Evolutionary conservation across 2,113 vertebrate species (phyloP).

Genomic region (Prinia subflava): DNA sequence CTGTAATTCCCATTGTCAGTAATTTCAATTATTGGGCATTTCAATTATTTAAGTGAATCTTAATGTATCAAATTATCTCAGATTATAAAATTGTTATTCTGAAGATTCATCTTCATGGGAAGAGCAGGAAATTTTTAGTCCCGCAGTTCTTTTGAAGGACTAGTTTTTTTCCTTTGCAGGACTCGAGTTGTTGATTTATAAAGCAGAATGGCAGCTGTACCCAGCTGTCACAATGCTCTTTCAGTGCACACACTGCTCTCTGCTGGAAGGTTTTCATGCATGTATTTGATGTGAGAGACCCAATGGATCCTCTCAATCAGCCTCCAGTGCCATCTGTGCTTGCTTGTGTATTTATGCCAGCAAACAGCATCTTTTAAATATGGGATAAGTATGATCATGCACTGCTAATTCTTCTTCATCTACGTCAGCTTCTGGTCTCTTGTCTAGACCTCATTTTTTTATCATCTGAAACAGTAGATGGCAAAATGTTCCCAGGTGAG

Average conservation of each 20-base stretch:
- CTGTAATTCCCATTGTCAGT: background rate
- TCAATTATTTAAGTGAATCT: background rate
- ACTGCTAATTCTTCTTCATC: background rate
- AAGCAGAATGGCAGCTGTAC: background rate
- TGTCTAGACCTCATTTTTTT: background rate
- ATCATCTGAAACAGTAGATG: background rate
- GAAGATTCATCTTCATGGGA: background rate
- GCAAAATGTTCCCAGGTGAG: background rate
- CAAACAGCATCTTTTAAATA: background rate
- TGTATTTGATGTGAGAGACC: background rate
- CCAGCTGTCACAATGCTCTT: background rate
- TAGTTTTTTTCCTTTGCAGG: background rate
- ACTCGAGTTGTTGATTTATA: background rate
- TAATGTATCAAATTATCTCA: background rate
- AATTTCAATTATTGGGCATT: background rate
- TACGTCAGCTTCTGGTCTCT: background rate
- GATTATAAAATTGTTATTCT: background rate
- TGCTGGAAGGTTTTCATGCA: slow-evolving; percentile 4
- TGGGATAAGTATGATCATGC: background rate
- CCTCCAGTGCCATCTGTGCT: background rate
- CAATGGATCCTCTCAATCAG: background rate
- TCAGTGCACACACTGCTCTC: slow-evolving; percentile 35
- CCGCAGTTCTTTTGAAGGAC: background rate
- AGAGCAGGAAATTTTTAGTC: background rate
- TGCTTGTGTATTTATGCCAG: background rate